Base-by-base conservation (phyloP, 2,888 invertebrate species). In the Philaethria dido region DNA sequence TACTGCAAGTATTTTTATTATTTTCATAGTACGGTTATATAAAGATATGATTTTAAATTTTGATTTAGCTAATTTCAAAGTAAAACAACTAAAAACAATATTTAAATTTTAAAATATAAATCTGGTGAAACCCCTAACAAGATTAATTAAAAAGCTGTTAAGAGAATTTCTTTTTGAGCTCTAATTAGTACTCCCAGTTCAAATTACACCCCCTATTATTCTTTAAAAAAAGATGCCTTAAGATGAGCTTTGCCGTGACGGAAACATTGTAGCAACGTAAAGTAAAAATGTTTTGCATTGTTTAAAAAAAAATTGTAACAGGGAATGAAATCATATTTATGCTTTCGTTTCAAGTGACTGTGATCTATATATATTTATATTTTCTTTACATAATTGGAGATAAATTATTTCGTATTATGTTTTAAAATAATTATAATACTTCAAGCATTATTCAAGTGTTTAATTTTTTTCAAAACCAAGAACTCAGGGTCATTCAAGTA, bases 121-220 rank as follows among this genome's bases (percentile, higher is more conserved):
- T 62, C 52, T 55, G 45, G 20, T 55, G 22, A 45, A 52, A 44
- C 25, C 54, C 54, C 18, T 55, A 54, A 54, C 22, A 55, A 64
- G 20, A 55, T 55, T 64, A 64, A 55, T 55, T 64, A 45, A 36
- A 64, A 55, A 64, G 54, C 55, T 45, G 44, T 64, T 52, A 64
- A 54, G 45, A 44, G 33, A 55, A 63, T 55, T 55, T 55, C 55
- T 64, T 60, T 60, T 29, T n/a, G 47, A 13, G 20, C 44, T 44
- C 55, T 64, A 64, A 64, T 64, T 64, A 55, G 45, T 45, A 64
- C 36, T 64, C n/a, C n/a, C 36, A 33, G 22, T 55, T 55, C 36
- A 55, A 54, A 55, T 55, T 64, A 45, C 60, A 60, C 29, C 33
- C 29, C 33, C 39, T 62, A 62, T 62, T 62, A 52, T 62, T 62